Percentiles rank a stretch among this genome's conserved stretches.
These are phyloP conservation scores for Cricetomys ansorgei DNA, from an alignment of 2,113 vertebrate species.

Conservation along the genomic window DNA sequence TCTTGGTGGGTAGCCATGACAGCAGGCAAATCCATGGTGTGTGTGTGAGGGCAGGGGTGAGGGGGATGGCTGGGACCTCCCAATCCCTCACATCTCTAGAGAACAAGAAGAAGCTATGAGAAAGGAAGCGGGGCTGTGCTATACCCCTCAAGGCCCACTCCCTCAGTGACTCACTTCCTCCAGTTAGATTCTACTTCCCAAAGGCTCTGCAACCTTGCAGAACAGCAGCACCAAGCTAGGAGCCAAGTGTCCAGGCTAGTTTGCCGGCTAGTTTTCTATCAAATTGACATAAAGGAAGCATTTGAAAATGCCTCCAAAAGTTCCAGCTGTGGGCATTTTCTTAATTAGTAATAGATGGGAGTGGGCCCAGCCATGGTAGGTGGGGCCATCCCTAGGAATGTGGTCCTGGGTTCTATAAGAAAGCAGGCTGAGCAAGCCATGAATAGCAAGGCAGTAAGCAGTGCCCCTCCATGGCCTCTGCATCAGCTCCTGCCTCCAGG, in stretches of 20 bases:
- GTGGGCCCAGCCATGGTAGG: not conserved
- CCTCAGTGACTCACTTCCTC: not conserved
- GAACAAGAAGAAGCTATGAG: not conserved
- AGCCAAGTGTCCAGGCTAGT: not conserved
- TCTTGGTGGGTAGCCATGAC: not conserved
- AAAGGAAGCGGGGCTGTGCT: not conserved
- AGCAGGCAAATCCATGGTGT: not conserved
- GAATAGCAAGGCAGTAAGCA: not conserved
- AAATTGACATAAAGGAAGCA: not conserved
- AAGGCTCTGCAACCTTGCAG: not conserved
- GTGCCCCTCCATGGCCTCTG: not conserved
- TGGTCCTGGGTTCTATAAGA: not conserved
- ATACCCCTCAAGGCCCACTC: not conserved
- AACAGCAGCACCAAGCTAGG: not conserved
- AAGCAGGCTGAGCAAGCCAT: not conserved
- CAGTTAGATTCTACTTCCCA: not conserved
- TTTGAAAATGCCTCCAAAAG: not conserved
- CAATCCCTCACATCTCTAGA: not conserved
- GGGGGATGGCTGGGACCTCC: not conserved
- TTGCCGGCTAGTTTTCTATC: not conserved
- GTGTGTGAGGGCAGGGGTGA: accelerated
- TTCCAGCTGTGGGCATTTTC: not conserved
- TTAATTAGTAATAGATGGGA: not conserved
- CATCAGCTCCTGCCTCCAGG: not conserved
- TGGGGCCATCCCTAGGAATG: not conserved